Evolutionary conservation across 2,797 vertebrate species (phyloP).

Genomic region (Urosaurus nigricauda): DNA sequence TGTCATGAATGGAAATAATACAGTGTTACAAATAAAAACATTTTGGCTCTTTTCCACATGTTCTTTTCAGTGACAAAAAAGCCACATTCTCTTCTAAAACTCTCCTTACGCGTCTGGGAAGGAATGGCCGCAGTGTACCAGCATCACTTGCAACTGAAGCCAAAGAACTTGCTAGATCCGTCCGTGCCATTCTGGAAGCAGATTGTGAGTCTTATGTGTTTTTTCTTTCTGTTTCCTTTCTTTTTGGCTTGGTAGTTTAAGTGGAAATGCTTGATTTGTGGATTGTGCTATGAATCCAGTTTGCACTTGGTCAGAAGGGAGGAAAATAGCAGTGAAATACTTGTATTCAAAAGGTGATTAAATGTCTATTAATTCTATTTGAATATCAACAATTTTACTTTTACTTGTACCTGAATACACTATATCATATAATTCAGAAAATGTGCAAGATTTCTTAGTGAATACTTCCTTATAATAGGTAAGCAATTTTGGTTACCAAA

Average conservation of each 20-base stretch:
- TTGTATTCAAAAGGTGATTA: conserved; percentile 12
- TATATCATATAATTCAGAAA: background rate
- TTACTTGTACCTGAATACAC: background rate
- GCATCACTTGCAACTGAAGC: conserved; percentile 86
- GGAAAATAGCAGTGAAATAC: conserved; percentile 6
- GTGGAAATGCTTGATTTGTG: background rate
- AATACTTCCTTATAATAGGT: background rate
- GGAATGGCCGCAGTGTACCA: conserved; percentile 77
- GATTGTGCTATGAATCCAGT: background rate
- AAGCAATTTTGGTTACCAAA: conserved; percentile 3
- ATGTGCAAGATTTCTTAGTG: background rate
- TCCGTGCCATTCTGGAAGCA: conserved; percentile 86
- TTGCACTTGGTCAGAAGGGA: conserved; percentile 16
- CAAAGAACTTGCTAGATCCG: conserved; percentile 85
- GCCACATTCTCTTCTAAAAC: conserved; percentile 74
- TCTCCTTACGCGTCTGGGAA: conserved; percentile 72
- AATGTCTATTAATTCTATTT: conserved; percentile 6
- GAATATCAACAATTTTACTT: background rate
- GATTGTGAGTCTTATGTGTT: conserved; percentile 87
- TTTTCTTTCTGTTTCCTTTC: background rate
- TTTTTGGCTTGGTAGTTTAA: background rate
- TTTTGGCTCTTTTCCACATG: background rate
- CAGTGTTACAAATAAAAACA: conserved; percentile 17
- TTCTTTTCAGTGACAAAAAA: conserved; percentile 79
- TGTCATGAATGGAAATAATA: background rate